These are phyloP conservation scores for Slavum lentiscoides DNA, from an alignment of 2,888 invertebrate species.

Conservation along the genomic window DNA sequence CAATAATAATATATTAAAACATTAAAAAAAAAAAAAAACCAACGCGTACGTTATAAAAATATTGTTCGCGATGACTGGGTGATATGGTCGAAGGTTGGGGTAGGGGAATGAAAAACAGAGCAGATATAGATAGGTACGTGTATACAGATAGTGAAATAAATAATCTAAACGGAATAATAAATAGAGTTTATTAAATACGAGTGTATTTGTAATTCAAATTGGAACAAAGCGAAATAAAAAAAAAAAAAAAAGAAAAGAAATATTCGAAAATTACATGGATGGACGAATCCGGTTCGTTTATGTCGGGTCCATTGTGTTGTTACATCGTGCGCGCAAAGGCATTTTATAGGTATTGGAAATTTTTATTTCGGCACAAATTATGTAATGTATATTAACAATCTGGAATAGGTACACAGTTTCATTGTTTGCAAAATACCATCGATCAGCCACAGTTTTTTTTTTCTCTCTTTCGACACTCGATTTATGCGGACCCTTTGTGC, in stretches of 20 bases:
- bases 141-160: constrained; percentile 23
- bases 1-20: too few species aligned
- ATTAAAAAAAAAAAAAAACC: neutral
- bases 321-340: constrained; percentile 33
- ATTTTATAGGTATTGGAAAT: constrained; percentile 27
- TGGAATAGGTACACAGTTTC: constrained; percentile 26
- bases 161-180: constrained; percentile 32
- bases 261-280: constrained; percentile 37
- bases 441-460: constrained; percentile 48
- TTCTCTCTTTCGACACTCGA: constrained; percentile 43
- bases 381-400: constrained; percentile 45
- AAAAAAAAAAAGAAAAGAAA: neutral
- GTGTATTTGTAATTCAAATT: constrained; percentile 50
- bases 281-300: constrained; percentile 47
- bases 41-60: neutral
- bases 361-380: constrained; percentile 51
- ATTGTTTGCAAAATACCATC: constrained; percentile 49
- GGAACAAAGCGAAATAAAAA: constrained; percentile 8
- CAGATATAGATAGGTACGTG: neutral
- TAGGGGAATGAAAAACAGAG: neutral
- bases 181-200: constrained; percentile 37
- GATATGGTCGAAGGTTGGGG: neutral
- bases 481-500: constrained; percentile 51
- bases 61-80: constrained; percentile 5
- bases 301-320: constrained; percentile 39